Evolutionary conservation across 2,888 invertebrate genomes (phyloP).

Genomic region (Drosophila imparisetae): DNA sequence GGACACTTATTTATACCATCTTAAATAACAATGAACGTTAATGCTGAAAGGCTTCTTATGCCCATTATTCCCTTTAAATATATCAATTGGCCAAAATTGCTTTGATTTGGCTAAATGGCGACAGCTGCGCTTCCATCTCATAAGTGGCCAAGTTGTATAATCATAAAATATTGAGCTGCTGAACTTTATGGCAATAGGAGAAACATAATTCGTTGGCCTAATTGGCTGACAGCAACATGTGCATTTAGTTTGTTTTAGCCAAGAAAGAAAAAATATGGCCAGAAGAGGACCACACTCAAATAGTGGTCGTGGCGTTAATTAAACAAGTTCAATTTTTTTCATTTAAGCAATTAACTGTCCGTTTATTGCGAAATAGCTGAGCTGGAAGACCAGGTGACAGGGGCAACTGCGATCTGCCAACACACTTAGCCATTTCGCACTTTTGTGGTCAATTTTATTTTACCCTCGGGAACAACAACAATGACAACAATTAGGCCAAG

Average conservation of each 20-base stretch:
- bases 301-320: slow-evolving; percentile 48
- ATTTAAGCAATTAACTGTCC: slow-evolving; percentile 67
- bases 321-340: slow-evolving; percentile 66
- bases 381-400: slow-evolving; percentile 45
- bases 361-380: slow-evolving; percentile 58
- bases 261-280: neutral
- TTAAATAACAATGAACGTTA: neutral
- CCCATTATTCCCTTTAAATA: neutral
- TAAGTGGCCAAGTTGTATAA: slow-evolving; percentile 30
- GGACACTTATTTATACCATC: neutral
- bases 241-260: slow-evolving; percentile 16
- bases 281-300: neutral
- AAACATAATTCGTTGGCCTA: slow-evolving; percentile 25
- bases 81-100: neutral
- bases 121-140: slow-evolving; percentile 36
- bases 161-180: slow-evolving; percentile 10
- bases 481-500: slow-evolving; percentile 31
- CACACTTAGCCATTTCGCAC: neutral
- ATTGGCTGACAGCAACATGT: slow-evolving; percentile 40
- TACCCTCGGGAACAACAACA: slow-evolving; percentile 50
- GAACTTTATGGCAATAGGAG: slow-evolving; percentile 4
- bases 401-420: slow-evolving; percentile 22
- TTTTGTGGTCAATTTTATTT: slow-evolving; percentile 63
- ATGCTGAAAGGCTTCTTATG: neutral
- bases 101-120: neutral